Evolutionary conservation across 2,113 vertebrate species (phyloP).

Genomic region (Pangasianodon gigas): DNA sequence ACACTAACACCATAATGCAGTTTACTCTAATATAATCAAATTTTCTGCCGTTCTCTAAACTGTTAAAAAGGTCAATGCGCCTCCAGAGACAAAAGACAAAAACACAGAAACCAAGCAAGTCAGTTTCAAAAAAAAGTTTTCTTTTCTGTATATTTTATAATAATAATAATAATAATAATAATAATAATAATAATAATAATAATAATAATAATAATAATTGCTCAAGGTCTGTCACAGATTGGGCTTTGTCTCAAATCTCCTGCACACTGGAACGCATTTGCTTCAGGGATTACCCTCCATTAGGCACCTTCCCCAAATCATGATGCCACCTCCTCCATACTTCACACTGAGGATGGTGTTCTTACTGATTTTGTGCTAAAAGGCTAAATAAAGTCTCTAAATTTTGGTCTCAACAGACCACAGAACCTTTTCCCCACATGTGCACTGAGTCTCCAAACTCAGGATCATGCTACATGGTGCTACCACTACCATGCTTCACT

Average conservation of each 20-base stretch:
- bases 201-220: background rate
- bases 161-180: no score
- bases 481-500: background rate
- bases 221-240: no score
- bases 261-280: background rate
- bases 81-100: background rate
- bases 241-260: background rate
- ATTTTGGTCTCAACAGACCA: background rate
- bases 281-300: no score
- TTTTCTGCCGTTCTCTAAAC: background rate
- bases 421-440: background rate
- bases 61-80: slow-evolving; percentile 20
- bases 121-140: background rate
- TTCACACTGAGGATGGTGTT: no score
- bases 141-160: background rate
- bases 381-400: no score
- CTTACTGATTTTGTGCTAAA: no score
- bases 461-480: no score
- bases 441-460: no score
- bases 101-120: background rate
- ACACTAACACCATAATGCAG: slow-evolving; percentile 15
- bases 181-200: no score
- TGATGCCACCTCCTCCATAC: no score
- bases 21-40: slow-evolving; percentile 16
- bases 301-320: no score